These are phyloP conservation scores for Dipus sagitta DNA, from an alignment of 2,797 vertebrate species.

Conservation along the genomic window DNA sequence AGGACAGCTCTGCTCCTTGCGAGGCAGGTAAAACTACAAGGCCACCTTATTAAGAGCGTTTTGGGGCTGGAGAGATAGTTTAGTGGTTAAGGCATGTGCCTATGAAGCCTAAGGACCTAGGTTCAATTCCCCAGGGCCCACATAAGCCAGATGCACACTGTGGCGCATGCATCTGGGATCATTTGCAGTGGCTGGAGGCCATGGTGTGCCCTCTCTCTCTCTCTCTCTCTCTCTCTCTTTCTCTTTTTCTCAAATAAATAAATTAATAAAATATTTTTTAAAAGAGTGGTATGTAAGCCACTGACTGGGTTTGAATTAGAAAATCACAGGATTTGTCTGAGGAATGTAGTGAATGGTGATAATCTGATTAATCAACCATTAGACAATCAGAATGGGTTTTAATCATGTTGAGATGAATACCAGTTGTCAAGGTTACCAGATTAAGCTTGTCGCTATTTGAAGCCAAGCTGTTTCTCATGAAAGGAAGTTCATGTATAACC, in stretches of 20 bases:
- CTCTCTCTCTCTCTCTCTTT: no score
- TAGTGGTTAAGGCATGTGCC: no score
- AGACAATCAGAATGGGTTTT: neutral
- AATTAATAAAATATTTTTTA: no score
- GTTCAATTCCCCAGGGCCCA: no score
- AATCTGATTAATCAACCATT: neutral
- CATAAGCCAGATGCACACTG: no score
- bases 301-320: neutral
- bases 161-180: no score
- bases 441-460: neutral
- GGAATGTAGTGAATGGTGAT: neutral
- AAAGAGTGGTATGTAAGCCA: neutral
- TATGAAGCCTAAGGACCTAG: no score
- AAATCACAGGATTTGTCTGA: neutral
- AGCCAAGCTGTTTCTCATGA: neutral
- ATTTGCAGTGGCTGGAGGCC: no score
- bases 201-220: no score
- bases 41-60: neutral
- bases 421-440: neutral
- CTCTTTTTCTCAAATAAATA: no score
- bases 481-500: neutral
- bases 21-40: neutral
- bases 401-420: neutral
- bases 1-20: neutral
- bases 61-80: no score